Base-by-base conservation (phyloP, 2,797 vertebrate genomes). In the Tamandua tetradactyla region DNA sequence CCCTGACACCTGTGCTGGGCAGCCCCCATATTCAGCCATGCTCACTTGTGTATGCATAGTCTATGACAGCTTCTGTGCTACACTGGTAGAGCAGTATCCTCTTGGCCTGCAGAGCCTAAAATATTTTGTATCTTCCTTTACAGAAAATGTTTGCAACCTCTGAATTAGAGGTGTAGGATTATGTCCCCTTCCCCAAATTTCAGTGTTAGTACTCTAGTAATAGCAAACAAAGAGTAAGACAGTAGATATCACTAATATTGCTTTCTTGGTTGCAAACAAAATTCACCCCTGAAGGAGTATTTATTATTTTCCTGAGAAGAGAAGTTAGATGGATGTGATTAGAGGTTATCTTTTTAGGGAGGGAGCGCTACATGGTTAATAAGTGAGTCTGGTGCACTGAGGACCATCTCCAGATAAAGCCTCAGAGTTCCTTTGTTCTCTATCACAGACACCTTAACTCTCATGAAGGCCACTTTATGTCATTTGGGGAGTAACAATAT, bases 21-120 rank as follows among this genome's bases (percentile, higher is more conserved):
- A 32, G 5, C 17, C 32, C n/a, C 20, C 1, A 27, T 32, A 27
- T 49, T 35, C 13, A 66, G 25, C 27, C 22, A 25, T 2, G 2
- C 2, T 5, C 3, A 30, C 61, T 10, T 35, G 32, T 18, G 37
- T 5, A 30, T 2, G 0, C 30, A 22, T 3, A 7, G 30, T 25
- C 66, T 32, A 15, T 0, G 27, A 62, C 6, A 9, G 9, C 30
- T 61, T 61, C 55, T 18, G 35, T 14, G 35, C 27, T 32, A 20
- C 37, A 37, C 3, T 1, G 32, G 15, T 17, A 61, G 8, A 72
- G 22, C 0, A 44, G 2, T 22, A 13, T 25, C 30, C 49, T 61
- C 9, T 20, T n/a, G 57, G 11, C 20, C 37, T 25, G n/a, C 37
- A 72, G 69, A 76, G 18, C 4, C 61, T 64, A 52, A 78, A 64